phyloP scores from a whole-genome alignment of 2,797 vertebrate genomes.

The Hyperoplus immaculatus region DNA sequence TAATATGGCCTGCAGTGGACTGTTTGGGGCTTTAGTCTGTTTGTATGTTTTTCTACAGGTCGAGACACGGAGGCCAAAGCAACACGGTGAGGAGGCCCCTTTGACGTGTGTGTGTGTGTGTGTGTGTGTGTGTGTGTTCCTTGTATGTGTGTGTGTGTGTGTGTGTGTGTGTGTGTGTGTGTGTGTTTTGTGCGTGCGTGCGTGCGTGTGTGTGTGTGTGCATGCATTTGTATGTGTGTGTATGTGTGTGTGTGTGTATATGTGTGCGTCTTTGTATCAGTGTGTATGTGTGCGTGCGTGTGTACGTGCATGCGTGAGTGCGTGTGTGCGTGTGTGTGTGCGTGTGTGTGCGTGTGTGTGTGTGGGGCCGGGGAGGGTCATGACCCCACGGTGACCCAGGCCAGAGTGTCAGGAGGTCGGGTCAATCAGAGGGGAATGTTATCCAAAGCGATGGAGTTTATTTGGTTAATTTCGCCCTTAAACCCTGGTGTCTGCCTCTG shows the following conservation, averaged over 20 bases:
- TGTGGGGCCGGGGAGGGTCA: constrained; percentile 56
- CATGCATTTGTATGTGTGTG: too few relatives aligned
- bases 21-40: neutral
- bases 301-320: too few relatives aligned
- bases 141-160: too few relatives aligned
- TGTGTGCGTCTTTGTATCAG: too few relatives aligned
- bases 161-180: too few relatives aligned
- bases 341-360: too few relatives aligned
- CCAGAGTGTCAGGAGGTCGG: constrained; percentile 76
- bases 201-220: too few relatives aligned
- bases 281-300: too few relatives aligned
- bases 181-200: too few relatives aligned
- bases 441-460: constrained; percentile 82
- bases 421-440: constrained; percentile 84
- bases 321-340: too few relatives aligned
- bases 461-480: constrained; percentile 85
- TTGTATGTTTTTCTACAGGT: constrained; percentile 67
- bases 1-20: constrained; percentile 6
- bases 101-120: constrained; percentile 22
- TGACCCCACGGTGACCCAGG: constrained; percentile 60
- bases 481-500: constrained; percentile 75
- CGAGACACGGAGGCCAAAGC: constrained; percentile 60
- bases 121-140: too few relatives aligned
- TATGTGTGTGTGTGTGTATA: too few relatives aligned
- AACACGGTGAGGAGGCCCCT: constrained; percentile 66